phyloP scores from a whole-genome alignment of 1,140 invertebrate species.

The Ooceraea biroi region DNA sequence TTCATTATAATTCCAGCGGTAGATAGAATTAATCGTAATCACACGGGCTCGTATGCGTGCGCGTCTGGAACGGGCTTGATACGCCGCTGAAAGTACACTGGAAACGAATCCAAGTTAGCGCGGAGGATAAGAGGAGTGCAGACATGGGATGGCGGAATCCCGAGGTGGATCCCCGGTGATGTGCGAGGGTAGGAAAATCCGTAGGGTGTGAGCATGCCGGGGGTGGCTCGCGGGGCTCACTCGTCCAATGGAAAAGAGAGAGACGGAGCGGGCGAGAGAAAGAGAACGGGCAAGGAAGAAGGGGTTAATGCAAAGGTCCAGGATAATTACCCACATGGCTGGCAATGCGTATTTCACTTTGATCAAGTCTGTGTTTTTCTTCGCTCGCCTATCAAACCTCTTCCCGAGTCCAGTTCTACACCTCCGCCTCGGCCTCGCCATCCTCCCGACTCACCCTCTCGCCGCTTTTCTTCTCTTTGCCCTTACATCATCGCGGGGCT shows the following conservation, averaged over 20 bases:
- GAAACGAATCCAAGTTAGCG: conserved; percentile 63
- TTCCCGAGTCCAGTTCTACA: conserved; percentile 61
- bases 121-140: conserved; percentile 63
- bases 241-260: no score
- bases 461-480: conserved; percentile 51
- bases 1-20: conserved; percentile 57
- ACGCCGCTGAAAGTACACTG: conserved; percentile 53
- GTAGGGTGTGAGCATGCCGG: conserved; percentile 39
- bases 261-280: no score
- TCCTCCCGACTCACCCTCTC: conserved; percentile 55
- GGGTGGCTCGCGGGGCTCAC: conserved; percentile 27
- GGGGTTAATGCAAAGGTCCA: conserved; percentile 84
- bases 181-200: conserved; percentile 57
- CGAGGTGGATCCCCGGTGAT: conserved; percentile 62
- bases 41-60: conserved; percentile 58
- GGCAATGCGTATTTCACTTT: conserved; percentile 85
- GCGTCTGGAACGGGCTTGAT: conserved; percentile 47
- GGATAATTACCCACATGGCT: conserved; percentile 86
- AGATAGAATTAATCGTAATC: conserved; percentile 63
- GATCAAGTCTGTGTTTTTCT: conserved; percentile 86
- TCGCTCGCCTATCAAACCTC: conserved; percentile 83
- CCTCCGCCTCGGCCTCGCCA: conserved; percentile 58
- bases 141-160: conserved; percentile 66
- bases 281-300: conserved; percentile 67
- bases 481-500: conserved; percentile 74